Percentiles rank a stretch among this genome's conserved stretches.
These are phyloP conservation scores for Sylvilagus bachmani DNA, from an alignment of 2,113 vertebrate genomes.

Conservation along the genomic window DNA sequence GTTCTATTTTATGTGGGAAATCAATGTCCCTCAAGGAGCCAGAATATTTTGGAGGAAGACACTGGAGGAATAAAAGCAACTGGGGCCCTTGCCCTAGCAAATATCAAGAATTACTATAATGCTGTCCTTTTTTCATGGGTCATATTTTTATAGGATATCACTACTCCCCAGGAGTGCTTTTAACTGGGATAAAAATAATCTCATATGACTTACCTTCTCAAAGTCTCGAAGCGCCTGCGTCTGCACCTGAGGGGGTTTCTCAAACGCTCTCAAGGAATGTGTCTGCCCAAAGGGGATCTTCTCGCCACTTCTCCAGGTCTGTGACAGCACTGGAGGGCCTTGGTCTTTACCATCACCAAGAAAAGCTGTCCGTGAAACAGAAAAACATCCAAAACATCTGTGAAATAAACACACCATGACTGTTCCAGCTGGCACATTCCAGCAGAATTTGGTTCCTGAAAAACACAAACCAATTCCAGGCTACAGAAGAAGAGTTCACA, in stretches of 20 bases:
- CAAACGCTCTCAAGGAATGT: constrained; percentile 90
- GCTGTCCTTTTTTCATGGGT: too few species aligned
- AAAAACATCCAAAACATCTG: neutral
- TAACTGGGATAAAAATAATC: neutral
- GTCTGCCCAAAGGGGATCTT: constrained; percentile 85
- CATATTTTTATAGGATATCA: neutral
- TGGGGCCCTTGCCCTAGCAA: too few species aligned
- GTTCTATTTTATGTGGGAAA: too few species aligned
- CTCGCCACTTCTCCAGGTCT: constrained; percentile 77
- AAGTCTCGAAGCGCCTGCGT: constrained; percentile 94
- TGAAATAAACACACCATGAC: neutral
- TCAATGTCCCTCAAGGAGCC: too few species aligned
- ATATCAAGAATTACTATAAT: too few species aligned
- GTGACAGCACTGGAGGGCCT: constrained; percentile 67
- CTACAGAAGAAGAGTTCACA: neutral
- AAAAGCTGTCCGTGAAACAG: constrained; percentile 87
- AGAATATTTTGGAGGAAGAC: too few species aligned
- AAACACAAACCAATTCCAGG: neutral
- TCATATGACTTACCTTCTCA: constrained; percentile 91
- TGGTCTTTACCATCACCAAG: constrained; percentile 85
- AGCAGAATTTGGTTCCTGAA: constrained; percentile 1
- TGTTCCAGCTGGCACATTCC: neutral
- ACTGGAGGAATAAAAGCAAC: too few species aligned
- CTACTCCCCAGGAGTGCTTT: neutral
- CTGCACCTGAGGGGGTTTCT: constrained; percentile 88